Conservation (phyloP, 2,888 invertebrate genomes). For the Hyalella azteca region DNA sequence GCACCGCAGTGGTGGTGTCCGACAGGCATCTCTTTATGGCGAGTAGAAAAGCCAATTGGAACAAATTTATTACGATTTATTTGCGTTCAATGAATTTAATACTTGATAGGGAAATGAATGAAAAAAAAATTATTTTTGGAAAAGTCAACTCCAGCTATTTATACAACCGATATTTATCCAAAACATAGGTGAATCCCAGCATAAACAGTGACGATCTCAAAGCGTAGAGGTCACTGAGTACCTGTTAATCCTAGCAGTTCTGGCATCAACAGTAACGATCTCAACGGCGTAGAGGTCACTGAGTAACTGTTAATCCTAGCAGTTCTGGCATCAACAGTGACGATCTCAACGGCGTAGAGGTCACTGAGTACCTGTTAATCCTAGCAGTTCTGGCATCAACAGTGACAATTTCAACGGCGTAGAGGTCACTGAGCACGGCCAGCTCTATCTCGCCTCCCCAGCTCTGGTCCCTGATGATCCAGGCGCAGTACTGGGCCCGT, state of each 20-base stretch:
- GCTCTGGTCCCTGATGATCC: constrained; percentile 86
- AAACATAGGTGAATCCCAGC: too few relatives aligned
- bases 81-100: too few relatives aligned
- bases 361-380: constrained; percentile 73
- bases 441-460: constrained; percentile 98
- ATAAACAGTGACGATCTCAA: too few relatives aligned
- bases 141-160: too few relatives aligned
- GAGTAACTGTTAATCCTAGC: constrained; percentile 86
- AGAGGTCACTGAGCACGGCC: constrained; percentile 82
- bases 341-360: constrained; percentile 89
- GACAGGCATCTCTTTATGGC: too few relatives aligned
- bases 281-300: constrained; percentile 86
- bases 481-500: constrained; percentile 82
- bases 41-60: too few relatives aligned
- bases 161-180: too few relatives aligned
- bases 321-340: constrained; percentile 89
- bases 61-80: too few relatives aligned
- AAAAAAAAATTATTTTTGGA: too few relatives aligned
- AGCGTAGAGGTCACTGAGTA: too few relatives aligned
- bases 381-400: constrained; percentile 89
- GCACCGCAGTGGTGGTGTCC: too few relatives aligned
- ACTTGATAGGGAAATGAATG: too few relatives aligned
- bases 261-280: constrained; percentile 91
- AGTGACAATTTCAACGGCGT: constrained; percentile 89
- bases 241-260: constrained; percentile 86